Evolutionary conservation across 2,888 invertebrate genomes (phyloP).

Genomic region (Sesia apiformis): DNA sequence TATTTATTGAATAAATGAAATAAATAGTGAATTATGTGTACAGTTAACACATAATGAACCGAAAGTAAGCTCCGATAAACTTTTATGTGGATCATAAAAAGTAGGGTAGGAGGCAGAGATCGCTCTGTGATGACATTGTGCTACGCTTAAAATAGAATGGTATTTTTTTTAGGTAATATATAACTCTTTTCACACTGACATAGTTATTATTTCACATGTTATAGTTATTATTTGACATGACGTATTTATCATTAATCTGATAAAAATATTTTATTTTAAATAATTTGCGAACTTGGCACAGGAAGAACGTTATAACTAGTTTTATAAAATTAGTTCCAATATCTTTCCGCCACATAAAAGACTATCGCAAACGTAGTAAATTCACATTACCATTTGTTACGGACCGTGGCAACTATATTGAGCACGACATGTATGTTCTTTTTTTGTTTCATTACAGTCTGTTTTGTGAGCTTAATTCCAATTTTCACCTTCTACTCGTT

Average conservation of each 20-base stretch:
- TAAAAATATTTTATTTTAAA: too few species aligned
- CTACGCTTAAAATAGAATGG: constrained; percentile 7
- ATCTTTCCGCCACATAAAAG: constrained; percentile 42
- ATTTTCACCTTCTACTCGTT: too few species aligned
- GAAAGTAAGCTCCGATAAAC: constrained; percentile 32
- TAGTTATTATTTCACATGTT: too few species aligned
- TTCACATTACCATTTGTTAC: constrained; percentile 27
- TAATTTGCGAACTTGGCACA: not conserved
- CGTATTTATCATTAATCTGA: too few species aligned
- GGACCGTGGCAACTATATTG: too few species aligned
- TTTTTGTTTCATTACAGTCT: too few species aligned
- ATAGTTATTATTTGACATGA: too few species aligned
- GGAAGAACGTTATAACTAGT: not conserved
- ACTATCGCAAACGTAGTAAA: constrained; percentile 24
- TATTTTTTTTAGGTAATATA: not conserved
- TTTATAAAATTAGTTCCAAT: constrained; percentile 27
- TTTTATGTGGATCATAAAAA: constrained; percentile 36
- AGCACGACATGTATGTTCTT: too few species aligned
- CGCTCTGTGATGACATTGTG: constrained; percentile 27
- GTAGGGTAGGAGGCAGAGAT: constrained; percentile 25
- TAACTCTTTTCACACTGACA: not conserved
- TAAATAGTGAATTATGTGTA: constrained; percentile 31
- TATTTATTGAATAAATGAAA: constrained; percentile 26
- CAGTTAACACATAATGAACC: constrained; percentile 40
- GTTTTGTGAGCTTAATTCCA: too few species aligned